Conservation (phyloP, 35 echinoderm and acorn worm species). For the Lytechinus pictus region DNA sequence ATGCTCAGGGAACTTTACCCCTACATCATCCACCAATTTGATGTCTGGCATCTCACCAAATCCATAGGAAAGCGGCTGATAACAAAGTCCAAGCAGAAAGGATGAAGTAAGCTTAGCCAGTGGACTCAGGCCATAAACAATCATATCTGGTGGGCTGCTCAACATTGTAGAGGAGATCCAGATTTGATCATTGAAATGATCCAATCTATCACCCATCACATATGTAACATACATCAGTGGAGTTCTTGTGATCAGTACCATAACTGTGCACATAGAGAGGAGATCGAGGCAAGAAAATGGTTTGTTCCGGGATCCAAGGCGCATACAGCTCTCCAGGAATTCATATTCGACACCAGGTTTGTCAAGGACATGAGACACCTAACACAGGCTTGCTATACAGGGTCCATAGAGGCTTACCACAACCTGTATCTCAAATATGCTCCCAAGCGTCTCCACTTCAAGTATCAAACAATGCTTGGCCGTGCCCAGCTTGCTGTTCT, state of each 20-base stretch:
- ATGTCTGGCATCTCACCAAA: conserved; percentile 65
- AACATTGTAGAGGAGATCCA: background rate
- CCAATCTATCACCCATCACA: conserved; percentile 31
- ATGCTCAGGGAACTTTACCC: conserved; percentile 47
- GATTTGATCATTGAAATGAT: conserved; percentile 32
- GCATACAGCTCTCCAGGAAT: background rate
- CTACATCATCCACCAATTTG: conserved; percentile 63
- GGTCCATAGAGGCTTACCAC: conserved; percentile 49
- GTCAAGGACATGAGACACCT: conserved; percentile 36
- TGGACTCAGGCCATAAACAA: conserved; percentile 32
- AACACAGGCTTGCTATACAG: conserved; percentile 55
- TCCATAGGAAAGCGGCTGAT: conserved; percentile 43
- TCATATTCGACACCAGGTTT: background rate
- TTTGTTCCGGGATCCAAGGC: conserved; percentile 22
- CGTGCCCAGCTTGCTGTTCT: conserved; percentile 49
- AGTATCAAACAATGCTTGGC: conserved; percentile 35
- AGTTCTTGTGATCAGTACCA: background rate
- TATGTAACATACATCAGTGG: conserved; percentile 28
- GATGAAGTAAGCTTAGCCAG: conserved; percentile 17
- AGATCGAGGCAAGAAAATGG: background rate
- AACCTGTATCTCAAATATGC: conserved; percentile 45
- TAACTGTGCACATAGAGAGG: background rate
- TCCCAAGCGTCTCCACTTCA: conserved; percentile 52
- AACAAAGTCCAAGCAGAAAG: conserved; percentile 29
- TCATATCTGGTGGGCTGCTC: conserved; percentile 54